Conservation (phyloP, 2,888 invertebrate genomes). For the Entomobrya proxima region DNA sequence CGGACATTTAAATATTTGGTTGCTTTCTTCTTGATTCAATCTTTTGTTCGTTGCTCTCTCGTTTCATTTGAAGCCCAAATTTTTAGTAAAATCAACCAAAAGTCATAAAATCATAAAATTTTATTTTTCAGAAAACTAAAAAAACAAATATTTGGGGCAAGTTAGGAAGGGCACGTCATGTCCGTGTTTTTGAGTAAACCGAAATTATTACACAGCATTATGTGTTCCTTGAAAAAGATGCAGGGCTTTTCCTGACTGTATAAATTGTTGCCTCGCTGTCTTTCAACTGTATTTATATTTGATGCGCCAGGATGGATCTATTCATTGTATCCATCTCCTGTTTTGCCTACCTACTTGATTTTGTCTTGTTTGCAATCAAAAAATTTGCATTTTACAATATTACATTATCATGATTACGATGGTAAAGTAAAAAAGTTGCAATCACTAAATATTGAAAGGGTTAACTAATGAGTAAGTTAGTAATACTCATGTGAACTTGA, state of each 20-base stretch:
- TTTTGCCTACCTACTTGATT: conserved; percentile 24
- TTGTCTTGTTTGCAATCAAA: conserved; percentile 49
- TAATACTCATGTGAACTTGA: not conserved
- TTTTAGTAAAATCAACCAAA: too few species aligned
- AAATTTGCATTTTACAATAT: conserved; percentile 65
- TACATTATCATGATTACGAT: conserved; percentile 37
- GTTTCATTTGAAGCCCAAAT: too few species aligned
- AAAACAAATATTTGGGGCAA: too few species aligned
- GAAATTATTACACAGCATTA: too few species aligned
- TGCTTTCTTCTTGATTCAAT: too few species aligned
- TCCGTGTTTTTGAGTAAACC: too few species aligned
- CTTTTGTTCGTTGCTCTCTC: too few species aligned
- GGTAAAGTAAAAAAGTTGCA: not conserved
- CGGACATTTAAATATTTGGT: too few species aligned
- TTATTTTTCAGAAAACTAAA: too few species aligned
- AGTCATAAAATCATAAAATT: too few species aligned
- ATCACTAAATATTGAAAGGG: not conserved
- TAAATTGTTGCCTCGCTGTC: not conserved
- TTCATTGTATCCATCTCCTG: conserved; percentile 53
- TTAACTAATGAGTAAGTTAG: not conserved
- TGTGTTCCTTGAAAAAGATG: conserved; percentile 51
- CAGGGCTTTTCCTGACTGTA: conserved; percentile 8
- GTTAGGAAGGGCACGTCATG: too few species aligned
- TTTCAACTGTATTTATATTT: conserved; percentile 32
- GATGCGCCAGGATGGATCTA: conserved; percentile 55